Evolutionary conservation across 2,797 vertebrate species (phyloP).

Genomic region (Aulostomus chinensis): DNA sequence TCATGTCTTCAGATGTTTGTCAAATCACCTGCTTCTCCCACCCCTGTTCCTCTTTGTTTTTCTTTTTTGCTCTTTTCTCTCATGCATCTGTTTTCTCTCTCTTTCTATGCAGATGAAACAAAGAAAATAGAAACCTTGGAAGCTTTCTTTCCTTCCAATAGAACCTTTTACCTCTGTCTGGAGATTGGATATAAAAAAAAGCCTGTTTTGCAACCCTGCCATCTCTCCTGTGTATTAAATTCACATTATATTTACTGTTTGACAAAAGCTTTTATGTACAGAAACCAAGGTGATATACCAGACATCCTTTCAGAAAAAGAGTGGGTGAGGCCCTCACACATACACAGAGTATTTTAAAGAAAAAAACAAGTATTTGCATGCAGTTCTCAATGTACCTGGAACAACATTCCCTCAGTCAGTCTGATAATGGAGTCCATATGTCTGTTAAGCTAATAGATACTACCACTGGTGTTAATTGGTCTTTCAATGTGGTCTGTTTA

Average conservation of each 20-base stretch:
- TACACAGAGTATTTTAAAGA: too few species aligned
- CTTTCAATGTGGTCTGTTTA: neutral
- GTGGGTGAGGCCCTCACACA: too few species aligned
- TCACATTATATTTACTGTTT: slow-evolving; percentile 42
- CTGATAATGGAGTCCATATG: too few species aligned
- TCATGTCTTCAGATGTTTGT: slow-evolving; percentile 5
- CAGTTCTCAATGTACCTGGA: neutral
- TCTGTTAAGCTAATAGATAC: too few species aligned
- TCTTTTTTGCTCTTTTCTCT: neutral
- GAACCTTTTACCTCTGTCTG: slow-evolving; percentile 32
- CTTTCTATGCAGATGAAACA: slow-evolving; percentile 15
- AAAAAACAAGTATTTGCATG: too few species aligned
- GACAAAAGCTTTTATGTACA: slow-evolving; percentile 53
- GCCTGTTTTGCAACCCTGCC: slow-evolving; percentile 29
- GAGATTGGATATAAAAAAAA: slow-evolving; percentile 37
- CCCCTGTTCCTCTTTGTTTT: neutral
- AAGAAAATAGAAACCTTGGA: slow-evolving; percentile 17
- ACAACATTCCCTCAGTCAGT: too few species aligned
- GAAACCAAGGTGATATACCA: slow-evolving; percentile 26
- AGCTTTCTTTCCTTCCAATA: slow-evolving; percentile 34
- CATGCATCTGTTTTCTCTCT: slow-evolving; percentile 19
- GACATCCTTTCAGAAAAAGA: slow-evolving; percentile 10
- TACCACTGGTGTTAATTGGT: too few species aligned
- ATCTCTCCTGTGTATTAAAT: slow-evolving; percentile 38
- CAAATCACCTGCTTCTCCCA: slow-evolving; percentile 16